phyloP scores from a whole-genome alignment of 2,888 invertebrate genomes.

The Prosopocoilus inquinatus region DNA sequence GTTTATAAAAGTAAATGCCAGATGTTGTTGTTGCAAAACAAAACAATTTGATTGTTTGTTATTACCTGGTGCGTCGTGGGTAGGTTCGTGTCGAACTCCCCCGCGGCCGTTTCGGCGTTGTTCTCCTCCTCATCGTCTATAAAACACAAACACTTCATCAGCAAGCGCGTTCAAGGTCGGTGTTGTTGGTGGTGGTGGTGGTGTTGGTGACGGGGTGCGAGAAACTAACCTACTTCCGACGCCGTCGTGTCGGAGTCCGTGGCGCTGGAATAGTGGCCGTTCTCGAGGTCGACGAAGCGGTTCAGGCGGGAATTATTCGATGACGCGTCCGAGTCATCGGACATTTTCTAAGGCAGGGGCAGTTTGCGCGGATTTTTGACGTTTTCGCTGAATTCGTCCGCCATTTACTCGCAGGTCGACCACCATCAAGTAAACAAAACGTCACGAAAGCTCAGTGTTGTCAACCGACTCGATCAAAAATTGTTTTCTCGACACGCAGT shows the following conservation, averaged over 20 bases:
- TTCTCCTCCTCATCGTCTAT: constrained; percentile 28
- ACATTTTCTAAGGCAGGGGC: constrained; percentile 8
- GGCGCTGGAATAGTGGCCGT: constrained; percentile 11
- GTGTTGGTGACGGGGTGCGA: neutral
- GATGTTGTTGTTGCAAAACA: no score
- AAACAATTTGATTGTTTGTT: no score
- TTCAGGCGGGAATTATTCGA: constrained; percentile 3
- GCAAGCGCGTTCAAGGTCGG: neutral
- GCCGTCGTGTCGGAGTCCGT: constrained; percentile 12
- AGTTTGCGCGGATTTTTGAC: neutral
- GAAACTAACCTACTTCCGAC: constrained; percentile 19
- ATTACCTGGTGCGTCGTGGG: constrained; percentile 48
- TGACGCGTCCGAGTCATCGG: constrained; percentile 10
- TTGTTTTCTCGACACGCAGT: no score
- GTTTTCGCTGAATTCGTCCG: neutral
- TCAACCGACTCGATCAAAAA: no score
- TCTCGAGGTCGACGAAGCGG: constrained; percentile 7
- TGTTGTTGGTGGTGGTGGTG: no score
- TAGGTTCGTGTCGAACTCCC: constrained; percentile 45
- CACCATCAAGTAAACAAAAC: no score
- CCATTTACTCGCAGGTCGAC: neutral
- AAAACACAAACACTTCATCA: constrained; percentile 4
- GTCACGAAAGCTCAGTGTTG: no score
- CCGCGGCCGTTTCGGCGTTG: constrained; percentile 15
- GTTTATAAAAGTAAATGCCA: neutral